Evolutionary conservation across 2,797 vertebrate genomes (phyloP), one percentile per base, ranked within the genome.

Genomic region (Cossypha polioptera): DNA sequence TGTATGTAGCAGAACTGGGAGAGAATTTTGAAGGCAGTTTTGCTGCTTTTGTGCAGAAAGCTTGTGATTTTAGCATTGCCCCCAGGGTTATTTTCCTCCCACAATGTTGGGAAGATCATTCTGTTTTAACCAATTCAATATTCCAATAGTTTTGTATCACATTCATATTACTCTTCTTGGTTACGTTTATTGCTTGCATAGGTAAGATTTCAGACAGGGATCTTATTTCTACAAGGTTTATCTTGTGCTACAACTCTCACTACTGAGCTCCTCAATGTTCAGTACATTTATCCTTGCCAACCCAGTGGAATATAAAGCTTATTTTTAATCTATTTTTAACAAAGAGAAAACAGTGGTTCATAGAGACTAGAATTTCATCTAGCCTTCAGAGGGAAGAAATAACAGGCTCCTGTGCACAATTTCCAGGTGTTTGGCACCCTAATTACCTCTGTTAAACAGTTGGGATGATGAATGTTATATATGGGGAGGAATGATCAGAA

Each of bases 21-120:
- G 59, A 82, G 33, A 80, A 83, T 87, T 85, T 79, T 68, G n/a
- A 92, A 45, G 33, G 74, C 24, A 19, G 10, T 69, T 92, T 84
- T 91, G 63, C 55, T 92, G 71, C 35, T 67, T 86, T 69, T 82
- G 19, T 89, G 40, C 43, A 51, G 50, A 78, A 78, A 77, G 33
- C 29, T 79, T 82, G 57, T 87, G 78, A 67, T 79, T 84, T 93
- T 43, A 62, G 29, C 1, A 3, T 78, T 69, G 38, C n/a, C 40
- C 25, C 1, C 53, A 33, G 33, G 48, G 22, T 7, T 69, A 24
- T 82, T 84, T 87, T 67, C 28, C 38, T 91, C 86, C 53, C 11
- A 40, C 40, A 51, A 1, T 29, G 15, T 59, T 84, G 10, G 24
- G 28, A 43, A 59, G 74, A 51, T 92, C 53, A 50, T 83, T 63